These are phyloP conservation scores for Bibio marci DNA, from an alignment of 2,888 invertebrate genomes.

Conservation along the genomic window DNA sequence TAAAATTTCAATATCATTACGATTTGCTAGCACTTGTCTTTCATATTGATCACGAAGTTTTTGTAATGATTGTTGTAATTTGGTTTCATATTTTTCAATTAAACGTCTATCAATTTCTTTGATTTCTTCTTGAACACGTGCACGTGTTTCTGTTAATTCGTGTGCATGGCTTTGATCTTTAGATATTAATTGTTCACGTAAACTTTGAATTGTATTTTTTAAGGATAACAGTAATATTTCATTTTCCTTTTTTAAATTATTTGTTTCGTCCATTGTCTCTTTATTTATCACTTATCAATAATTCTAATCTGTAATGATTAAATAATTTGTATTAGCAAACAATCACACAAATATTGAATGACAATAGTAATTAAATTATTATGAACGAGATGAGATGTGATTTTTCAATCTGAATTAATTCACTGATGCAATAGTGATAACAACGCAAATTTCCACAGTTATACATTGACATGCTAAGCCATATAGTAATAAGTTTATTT, in stretches of 20 bases:
- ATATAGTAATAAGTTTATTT: too few species aligned
- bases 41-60: conserved; percentile 89
- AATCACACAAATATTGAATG: too few species aligned
- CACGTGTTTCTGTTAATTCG: conserved; percentile 76
- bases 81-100: conserved; percentile 86
- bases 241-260: conserved; percentile 61
- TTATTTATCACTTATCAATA: conserved; percentile 63
- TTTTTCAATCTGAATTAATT: too few species aligned
- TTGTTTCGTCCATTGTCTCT: conserved; percentile 54
- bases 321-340: too few species aligned
- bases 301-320: conserved; percentile 61
- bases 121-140: conserved; percentile 77
- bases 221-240: conserved; percentile 55
- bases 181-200: conserved; percentile 81
- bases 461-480: too few species aligned
- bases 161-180: conserved; percentile 73
- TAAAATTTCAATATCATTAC: conserved; percentile 70
- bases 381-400: too few species aligned
- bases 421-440: too few species aligned
- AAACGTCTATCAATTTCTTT: conserved; percentile 86
- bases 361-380: too few species aligned
- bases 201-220: conserved; percentile 80
- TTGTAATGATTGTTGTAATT: conserved; percentile 76
- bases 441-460: too few species aligned
- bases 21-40: conserved; percentile 68